A percentile compares a stretch with the other conserved stretches of the same genome.
Evolutionary conservation across 2,888 invertebrate genomes (phyloP).

Genomic region (Hanleya hanleyi): DNA sequence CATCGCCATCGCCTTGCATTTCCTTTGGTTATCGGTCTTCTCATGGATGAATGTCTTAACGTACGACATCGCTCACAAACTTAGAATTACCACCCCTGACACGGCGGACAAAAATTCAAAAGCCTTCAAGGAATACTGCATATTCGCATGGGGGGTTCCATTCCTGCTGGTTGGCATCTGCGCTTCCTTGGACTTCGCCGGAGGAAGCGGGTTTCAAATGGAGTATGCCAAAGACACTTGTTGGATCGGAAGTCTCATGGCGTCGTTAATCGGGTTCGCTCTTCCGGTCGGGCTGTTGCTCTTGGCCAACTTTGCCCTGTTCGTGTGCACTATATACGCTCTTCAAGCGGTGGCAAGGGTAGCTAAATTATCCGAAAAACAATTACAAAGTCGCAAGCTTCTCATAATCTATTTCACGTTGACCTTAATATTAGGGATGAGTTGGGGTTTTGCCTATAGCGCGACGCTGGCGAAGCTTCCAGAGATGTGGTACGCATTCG

Average conservation of each 20-base stretch:
- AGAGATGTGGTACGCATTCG: not conserved
- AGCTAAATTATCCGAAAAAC: not conserved
- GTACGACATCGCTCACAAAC: not conserved
- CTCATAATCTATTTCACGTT: not conserved
- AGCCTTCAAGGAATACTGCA: conserved; percentile 3
- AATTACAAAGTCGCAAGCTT: not conserved
- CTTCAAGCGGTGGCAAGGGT: not conserved
- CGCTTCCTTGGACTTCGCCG: not conserved
- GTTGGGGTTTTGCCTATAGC: not conserved
- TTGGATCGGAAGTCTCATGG: not conserved
- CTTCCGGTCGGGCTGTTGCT: not conserved
- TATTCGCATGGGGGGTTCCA: not conserved
- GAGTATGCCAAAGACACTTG: not conserved
- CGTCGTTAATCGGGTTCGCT: not conserved
- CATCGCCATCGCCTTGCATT: not conserved
- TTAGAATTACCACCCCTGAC: not conserved
- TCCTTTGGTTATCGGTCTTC: conserved; percentile 2
- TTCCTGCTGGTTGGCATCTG: not conserved
- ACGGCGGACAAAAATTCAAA: not conserved
- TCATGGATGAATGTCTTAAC: conserved; percentile 4
- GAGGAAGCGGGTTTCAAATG: not conserved
- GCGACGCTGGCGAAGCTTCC: not conserved
- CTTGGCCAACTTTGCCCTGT: not conserved
- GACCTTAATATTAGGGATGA: not conserved
- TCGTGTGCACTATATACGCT: conserved; percentile 2